Conservation (phyloP, 1,140 invertebrate genomes). For the Pachyrhynchus sulphureomaculatus region DNA sequence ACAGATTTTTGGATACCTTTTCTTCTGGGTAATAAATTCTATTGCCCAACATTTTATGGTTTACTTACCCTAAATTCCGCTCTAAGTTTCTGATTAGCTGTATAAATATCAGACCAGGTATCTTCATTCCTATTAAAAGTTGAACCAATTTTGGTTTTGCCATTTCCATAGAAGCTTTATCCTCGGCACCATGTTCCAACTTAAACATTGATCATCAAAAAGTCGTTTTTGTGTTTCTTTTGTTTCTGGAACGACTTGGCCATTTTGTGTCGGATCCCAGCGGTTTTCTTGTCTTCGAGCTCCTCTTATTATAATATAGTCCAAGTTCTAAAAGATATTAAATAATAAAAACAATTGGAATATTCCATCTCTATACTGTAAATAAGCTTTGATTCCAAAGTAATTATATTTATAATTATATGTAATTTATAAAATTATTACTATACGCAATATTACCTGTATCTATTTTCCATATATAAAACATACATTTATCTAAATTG, state of each 20-base stretch:
- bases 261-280: conserved; percentile 97
- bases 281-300: conserved; percentile 95
- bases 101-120: conserved; percentile 88
- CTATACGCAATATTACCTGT: too few relatives aligned
- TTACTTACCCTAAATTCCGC: conserved; percentile 77
- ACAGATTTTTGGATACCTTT: too few relatives aligned
- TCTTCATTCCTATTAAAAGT: conserved; percentile 75
- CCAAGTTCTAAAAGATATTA: conserved; percentile 78
- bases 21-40: too few relatives aligned
- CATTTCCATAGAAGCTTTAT: conserved; percentile 70
- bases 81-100: conserved; percentile 79
- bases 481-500: background rate
- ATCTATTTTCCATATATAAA: background rate
- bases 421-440: too few relatives aligned
- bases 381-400: too few relatives aligned
- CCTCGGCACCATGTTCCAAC: conserved; percentile 86
- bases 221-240: conserved; percentile 85
- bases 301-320: conserved; percentile 94
- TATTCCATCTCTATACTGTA: too few relatives aligned
- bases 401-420: conserved; percentile 17
- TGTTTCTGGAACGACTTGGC: conserved; percentile 88
- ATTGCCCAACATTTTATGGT: too few relatives aligned
- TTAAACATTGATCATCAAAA: conserved; percentile 96
- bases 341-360: too few relatives aligned
- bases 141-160: conserved; percentile 70